A percentile compares a stretch with the other conserved stretches of the same genome.
These are phyloP conservation scores for Tetragnatha versicolor DNA, from an alignment of 1,140 invertebrate species.

Conservation along the genomic window DNA sequence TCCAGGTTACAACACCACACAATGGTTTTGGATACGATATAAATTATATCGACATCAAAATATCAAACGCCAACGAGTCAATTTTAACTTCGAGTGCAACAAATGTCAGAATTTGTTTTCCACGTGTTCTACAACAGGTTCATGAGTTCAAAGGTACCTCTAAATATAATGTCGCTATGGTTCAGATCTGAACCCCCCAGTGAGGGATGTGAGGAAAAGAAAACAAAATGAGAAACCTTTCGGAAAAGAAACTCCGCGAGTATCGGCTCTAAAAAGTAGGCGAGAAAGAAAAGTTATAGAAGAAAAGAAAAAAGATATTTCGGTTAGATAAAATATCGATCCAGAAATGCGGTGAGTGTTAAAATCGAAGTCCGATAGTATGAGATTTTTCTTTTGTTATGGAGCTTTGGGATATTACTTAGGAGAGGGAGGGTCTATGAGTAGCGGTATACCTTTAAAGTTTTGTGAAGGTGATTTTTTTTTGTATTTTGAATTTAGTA, in stretches of 20 bases:
- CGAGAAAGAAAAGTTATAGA: background rate
- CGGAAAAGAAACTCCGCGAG: background rate
- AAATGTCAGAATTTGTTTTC: no score
- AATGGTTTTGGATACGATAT: no score
- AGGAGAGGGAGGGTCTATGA: no score
- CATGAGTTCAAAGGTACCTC: no score
- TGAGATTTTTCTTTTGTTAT: background rate
- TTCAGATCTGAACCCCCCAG: no score
- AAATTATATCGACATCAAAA: no score
- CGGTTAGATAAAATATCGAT: constrained; percentile 21
- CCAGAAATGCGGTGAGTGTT: background rate
- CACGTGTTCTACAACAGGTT: no score
- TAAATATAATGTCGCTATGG: no score
- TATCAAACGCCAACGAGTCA: no score
- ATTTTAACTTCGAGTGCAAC: no score
- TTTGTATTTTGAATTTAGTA: background rate
- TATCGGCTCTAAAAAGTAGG: constrained; percentile 8
- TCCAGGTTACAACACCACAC: no score
- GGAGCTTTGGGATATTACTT: background rate
- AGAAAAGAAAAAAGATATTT: constrained; percentile 22
- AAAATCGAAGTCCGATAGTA: constrained; percentile 3
- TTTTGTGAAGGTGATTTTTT: no score
- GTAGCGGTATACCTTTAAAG: background rate
- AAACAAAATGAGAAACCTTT: background rate
- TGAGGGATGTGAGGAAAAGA: background rate